Base-by-base conservation (phyloP, 2,888 invertebrate species). In the Herminia tarsipennalis region DNA sequence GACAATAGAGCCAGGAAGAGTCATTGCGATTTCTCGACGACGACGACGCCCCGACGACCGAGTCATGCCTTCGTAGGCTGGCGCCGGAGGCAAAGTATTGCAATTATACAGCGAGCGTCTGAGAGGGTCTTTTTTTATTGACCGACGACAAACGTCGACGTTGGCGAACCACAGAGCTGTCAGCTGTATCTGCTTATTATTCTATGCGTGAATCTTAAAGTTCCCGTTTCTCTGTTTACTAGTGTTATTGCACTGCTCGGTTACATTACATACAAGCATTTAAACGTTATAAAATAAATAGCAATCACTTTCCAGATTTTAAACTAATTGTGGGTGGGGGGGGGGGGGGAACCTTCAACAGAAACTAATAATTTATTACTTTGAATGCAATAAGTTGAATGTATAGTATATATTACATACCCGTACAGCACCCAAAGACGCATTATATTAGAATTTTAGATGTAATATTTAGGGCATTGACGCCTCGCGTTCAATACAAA, bases 81-180 rank as follows among this genome's bases (percentile, higher is more conserved):
- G 72, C 75, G 75, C 65, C 73, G 60, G 59, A 25, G 45, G 70
- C 73, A 52, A 67, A 70, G 63, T 63, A 72, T 77, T 75, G 74
- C 73, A 76, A 77, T 78, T 76, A 74, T 64, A 59, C 59, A 47
- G 56, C 49, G 60, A 66, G 59, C 56, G 49, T 52, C 46, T 58
- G 44, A 49, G 41, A 53, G 44, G 52, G 51, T 51, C 38, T 56
- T 63, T 70, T 70, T 66, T 66, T 58, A 63, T 62, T 45, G 43
- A 30, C 44, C 28, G 48, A 58, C 54, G 48, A 53, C 52, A 44
- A 52, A 48, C 52, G 34, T 29, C 41, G 21, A 28, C 55, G 38
- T 40, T 49, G 60, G 52, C 41, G 21, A 29, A 28, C 46, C 39
- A 46, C 45, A 34, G 40, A 53, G 52, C 50, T 56, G 66, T 47